Conservation (phyloP, 2,888 invertebrate genomes). For the Agonopterix arenella region DNA sequence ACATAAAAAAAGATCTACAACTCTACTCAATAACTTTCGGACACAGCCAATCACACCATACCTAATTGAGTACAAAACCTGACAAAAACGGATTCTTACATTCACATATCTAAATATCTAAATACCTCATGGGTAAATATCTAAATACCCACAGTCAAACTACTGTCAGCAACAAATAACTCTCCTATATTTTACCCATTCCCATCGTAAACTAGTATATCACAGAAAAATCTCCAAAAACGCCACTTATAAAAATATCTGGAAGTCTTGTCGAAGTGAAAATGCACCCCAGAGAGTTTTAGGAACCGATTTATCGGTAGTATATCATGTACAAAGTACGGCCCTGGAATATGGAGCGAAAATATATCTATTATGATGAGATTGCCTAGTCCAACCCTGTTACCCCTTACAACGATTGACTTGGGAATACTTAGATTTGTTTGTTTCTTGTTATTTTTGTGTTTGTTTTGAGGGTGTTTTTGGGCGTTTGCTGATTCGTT, state of each 20-base stretch:
- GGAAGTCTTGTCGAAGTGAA: conserved; percentile 41
- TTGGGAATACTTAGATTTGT: conserved; percentile 58
- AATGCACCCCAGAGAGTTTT: conserved; percentile 57
- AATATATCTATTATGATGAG: conserved; percentile 68
- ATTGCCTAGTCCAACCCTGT: conserved; percentile 40
- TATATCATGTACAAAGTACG: conserved; percentile 47
- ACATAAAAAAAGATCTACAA: no score
- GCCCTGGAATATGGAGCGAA: conserved; percentile 34
- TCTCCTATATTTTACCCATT: no score
- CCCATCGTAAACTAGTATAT: conserved; percentile 9
- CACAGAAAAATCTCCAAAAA: conserved; percentile 14
- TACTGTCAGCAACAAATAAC: no score
- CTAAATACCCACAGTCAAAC: no score
- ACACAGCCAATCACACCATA: no score
- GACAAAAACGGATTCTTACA: no score
- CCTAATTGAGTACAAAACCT: no score
- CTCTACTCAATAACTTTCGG: no score
- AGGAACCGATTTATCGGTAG: conserved; percentile 60
- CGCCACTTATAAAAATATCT: neutral
- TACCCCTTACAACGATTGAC: conserved; percentile 43
- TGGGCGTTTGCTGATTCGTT: no score
- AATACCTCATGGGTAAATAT: no score
- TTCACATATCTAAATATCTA: no score
- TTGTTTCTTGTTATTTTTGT: conserved; percentile 24
- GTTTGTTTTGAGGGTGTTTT: neutral